phyloP scores from a whole-genome alignment of 1,140 invertebrate species.

The Eumaeus atala region DNA sequence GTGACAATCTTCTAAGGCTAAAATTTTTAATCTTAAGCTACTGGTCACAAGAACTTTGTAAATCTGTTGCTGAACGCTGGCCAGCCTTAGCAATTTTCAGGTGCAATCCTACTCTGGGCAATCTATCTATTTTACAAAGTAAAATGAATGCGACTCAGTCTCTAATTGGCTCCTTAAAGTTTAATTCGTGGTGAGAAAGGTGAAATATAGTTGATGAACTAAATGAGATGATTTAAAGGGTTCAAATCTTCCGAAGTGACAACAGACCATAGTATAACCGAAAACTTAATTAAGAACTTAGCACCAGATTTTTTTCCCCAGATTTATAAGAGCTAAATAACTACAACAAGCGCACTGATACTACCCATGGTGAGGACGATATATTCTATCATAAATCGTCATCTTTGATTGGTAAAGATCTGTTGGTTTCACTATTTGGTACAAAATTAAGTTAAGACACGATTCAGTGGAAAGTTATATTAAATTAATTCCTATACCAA shows the following conservation, averaged over 20 bases:
- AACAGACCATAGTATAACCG: too few species aligned
- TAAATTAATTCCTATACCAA: too few species aligned
- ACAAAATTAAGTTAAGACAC: too few species aligned
- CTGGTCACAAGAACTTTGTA: not conserved
- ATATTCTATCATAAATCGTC: too few species aligned
- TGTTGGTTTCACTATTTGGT: too few species aligned
- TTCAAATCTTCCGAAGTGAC: not conserved
- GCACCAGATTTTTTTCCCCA: too few species aligned
- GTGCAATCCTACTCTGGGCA: not conserved
- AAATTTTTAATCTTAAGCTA: not conserved
- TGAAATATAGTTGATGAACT: not conserved
- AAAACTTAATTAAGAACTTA: too few species aligned
- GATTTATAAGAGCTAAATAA: too few species aligned
- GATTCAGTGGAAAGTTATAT: too few species aligned
- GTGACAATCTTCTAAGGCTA: not conserved
- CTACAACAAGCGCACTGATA: too few species aligned
- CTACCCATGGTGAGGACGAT: too few species aligned
- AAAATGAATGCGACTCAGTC: not conserved
- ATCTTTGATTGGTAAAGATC: too few species aligned
- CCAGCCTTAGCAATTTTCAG: not conserved
- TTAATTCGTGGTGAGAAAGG: not conserved
- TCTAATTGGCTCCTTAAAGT: not conserved
- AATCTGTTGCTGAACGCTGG: not conserved
- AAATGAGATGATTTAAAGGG: constrained; percentile 11
- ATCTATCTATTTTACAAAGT: not conserved